A percentile compares a stretch with the other conserved stretches of the same genome.
Evolutionary conservation across 2,888 invertebrate genomes (phyloP).

Genomic region (Cheilosia vernalis): DNA sequence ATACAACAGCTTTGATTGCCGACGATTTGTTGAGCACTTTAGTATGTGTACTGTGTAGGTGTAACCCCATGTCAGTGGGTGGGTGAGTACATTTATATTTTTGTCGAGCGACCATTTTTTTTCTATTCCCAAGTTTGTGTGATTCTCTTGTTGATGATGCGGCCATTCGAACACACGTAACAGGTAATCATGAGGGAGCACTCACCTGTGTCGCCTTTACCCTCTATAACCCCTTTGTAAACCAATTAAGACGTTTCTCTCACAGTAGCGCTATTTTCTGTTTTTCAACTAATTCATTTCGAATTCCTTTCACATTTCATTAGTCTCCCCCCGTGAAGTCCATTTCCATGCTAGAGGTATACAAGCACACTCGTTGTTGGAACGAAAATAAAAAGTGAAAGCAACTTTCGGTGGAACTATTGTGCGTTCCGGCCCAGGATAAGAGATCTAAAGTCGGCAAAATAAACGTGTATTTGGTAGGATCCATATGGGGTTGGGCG

Average conservation of each 20-base stretch:
- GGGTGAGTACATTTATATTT: background rate
- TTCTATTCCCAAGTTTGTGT: background rate
- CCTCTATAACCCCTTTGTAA: constrained; percentile 9
- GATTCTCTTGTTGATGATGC: background rate
- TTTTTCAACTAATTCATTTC: constrained; percentile 37
- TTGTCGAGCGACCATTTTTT: background rate
- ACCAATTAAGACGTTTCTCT: constrained; percentile 30
- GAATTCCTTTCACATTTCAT: constrained; percentile 46
- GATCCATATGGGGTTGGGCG: background rate
- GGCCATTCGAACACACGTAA: background rate
- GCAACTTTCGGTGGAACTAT: constrained; percentile 30
- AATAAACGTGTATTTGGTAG: constrained; percentile 48
- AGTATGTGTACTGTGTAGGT: background rate
- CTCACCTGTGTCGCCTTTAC: background rate
- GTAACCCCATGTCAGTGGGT: constrained; percentile 5
- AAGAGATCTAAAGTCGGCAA: constrained; percentile 52
- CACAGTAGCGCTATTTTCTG: background rate
- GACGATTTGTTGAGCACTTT: constrained; percentile 27
- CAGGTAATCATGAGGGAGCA: no score
- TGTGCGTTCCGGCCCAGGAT: constrained; percentile 40
- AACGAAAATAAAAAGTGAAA: constrained; percentile 23
- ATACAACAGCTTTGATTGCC: constrained; percentile 21
- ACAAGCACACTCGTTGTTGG: background rate
- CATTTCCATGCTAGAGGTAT: background rate
- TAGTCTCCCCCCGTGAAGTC: background rate